Evolutionary conservation across 2,888 invertebrate genomes (phyloP), one percentile per base, ranked within the genome.

Genomic region (Paralinhomoeus sp.): DNA sequence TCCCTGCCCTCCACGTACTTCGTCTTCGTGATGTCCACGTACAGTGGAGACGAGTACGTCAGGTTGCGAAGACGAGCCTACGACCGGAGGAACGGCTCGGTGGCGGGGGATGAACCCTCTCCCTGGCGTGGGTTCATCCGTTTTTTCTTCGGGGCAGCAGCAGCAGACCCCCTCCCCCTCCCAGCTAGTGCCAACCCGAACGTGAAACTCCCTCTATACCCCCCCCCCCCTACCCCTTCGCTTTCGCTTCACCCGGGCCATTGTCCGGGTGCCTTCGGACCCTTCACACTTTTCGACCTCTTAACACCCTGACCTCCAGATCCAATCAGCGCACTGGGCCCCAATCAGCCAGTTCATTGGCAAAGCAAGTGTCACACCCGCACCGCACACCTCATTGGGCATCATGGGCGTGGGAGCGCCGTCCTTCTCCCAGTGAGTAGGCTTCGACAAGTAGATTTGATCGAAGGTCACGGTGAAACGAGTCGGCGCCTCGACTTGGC

Each of bases 351-450:
- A 13, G 15, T 20, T 13, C 20, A 13, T 12, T 37, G n/a, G 15
- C 20, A 12, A 37, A 37, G 20, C 20, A 15, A 15, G 20, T 17
- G 15, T 41, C n/a, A n/a, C n/a, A n/a, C n/a, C n/a, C n/a, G 21
- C 13, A 18, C 22, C 9, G 18, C 2, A 3, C 15, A 48, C 49
- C 48, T 97, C 97, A 61, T 97, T 99, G 0, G 97, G 97, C 89
- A 97, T 97, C 91, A 99, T 91, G 47, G 91, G 89, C 46, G 84
- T 82, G 17, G 93, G 91, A 0, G 91, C 85, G 61, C 97, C 97
- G 71, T 97, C 97, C 68, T 97, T 97, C 65, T 99, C 97, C 97
- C 97, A 99, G 72, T 99, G 97, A 9, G 93, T 99, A 2, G 97
- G 97, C 65, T 97, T 97, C 0, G 93, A 93, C 39, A 99, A 66